These are phyloP conservation scores for Cairina moschata DNA, from an alignment of 2,113 vertebrate genomes.

Conservation along the genomic window DNA sequence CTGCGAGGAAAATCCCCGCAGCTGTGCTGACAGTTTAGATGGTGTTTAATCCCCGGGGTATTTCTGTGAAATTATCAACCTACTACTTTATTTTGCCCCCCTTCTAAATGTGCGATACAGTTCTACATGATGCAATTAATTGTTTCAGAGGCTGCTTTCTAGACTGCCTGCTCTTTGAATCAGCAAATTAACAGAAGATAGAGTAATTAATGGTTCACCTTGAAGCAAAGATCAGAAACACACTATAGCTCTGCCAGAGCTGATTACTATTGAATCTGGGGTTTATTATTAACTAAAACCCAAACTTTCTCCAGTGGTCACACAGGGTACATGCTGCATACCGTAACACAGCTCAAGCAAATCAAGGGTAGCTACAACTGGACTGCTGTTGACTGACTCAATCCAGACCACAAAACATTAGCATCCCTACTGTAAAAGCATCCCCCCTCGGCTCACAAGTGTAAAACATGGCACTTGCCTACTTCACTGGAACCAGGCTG, in stretches of 20 bases:
- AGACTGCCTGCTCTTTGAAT: constrained; percentile 15
- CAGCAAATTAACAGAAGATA: constrained; percentile 43
- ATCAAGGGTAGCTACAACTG: constrained; percentile 1
- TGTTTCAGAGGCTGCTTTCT: constrained; percentile 32
- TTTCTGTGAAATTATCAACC: constrained; percentile 53
- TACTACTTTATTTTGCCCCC: background rate
- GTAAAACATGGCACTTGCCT: background rate
- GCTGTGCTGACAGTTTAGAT: constrained; percentile 35
- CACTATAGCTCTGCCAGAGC: constrained; percentile 31
- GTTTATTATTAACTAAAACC: constrained; percentile 79
- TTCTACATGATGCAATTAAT: background rate
- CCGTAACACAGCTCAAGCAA: constrained; percentile 40
- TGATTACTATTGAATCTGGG: constrained; percentile 67
- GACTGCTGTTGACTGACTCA: constrained; percentile 19
- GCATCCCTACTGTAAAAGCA: background rate
- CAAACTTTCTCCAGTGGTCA: constrained; percentile 59
- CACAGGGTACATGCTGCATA: background rate
- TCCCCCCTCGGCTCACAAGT: background rate
- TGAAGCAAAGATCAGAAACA: constrained; percentile 70
- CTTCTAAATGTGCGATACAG: background rate
- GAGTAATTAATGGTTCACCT: constrained; percentile 71
- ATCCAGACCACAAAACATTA: background rate
- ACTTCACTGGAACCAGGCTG: background rate
- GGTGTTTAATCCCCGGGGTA: constrained; percentile 22
- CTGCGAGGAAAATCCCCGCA: constrained; percentile 4